Evolutionary conservation across 2,797 vertebrate species (phyloP).

Genomic region (Micromesistius poutassou): DNA sequence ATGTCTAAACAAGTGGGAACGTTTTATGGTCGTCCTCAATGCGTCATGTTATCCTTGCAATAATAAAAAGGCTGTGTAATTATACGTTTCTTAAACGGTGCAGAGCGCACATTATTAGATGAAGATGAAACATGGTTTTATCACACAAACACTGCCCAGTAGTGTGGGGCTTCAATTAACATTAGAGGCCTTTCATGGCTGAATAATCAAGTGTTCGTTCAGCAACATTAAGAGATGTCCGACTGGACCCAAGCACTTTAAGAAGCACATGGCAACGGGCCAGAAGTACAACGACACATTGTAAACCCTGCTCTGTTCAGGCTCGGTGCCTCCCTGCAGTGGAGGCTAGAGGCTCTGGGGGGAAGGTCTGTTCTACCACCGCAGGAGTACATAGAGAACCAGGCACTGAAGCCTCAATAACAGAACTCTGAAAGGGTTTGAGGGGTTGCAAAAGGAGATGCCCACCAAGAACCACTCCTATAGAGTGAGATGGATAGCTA

Average conservation of each 20-base stretch:
- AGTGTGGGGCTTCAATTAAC: conserved; percentile 10
- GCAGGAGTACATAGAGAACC: conserved; percentile 7
- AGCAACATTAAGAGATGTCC: conserved; percentile 67
- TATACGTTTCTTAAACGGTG: neutral
- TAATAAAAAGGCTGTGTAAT: neutral
- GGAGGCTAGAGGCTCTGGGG: conserved; percentile 13
- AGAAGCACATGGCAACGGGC: conserved; percentile 57
- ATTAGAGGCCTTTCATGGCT: conserved; percentile 66
- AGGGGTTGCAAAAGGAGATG: conserved; percentile 23
- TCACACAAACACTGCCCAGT: neutral
- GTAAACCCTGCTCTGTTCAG: conserved; percentile 47
- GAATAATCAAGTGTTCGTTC: conserved; percentile 45
- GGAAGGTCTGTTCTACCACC: conserved; percentile 10
- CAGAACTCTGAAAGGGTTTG: conserved; percentile 29
- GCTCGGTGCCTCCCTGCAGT: conserved; percentile 21
- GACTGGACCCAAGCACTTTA: conserved; percentile 64
- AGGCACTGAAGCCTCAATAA: conserved; percentile 14
- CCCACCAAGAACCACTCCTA: neutral
- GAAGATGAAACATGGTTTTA: neutral
- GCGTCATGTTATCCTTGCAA: neutral
- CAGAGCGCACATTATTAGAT: neutral
- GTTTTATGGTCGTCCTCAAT: neutral
- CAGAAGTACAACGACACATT: conserved; percentile 55
- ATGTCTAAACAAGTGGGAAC: neutral
- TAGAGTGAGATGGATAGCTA: neutral